phyloP scores from a whole-genome alignment of 2,797 vertebrate species.

The Alauda arvensis region DNA sequence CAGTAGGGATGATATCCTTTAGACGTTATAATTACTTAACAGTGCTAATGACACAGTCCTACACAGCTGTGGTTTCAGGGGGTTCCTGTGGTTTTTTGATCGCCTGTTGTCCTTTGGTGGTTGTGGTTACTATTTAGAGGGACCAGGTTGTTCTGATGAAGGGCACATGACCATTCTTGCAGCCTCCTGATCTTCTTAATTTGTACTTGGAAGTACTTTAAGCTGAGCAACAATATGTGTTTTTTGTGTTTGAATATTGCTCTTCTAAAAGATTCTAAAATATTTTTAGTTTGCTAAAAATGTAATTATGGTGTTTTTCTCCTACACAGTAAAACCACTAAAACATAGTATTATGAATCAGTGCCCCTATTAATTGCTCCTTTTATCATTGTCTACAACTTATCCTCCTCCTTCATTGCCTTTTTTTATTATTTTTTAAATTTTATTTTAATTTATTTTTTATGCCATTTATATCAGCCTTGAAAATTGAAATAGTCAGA shows the following conservation, averaged over 20 bases:
- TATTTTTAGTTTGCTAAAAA: not conserved
- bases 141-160: not conserved
- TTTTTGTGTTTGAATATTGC: not conserved
- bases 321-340: not conserved
- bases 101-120: not conserved
- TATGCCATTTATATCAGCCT: not conserved
- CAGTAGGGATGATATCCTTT: not conserved
- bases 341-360: not conserved
- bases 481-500: not conserved
- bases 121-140: not conserved
- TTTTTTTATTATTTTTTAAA: not conserved
- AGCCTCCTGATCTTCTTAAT: not conserved
- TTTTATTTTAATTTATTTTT: not conserved
- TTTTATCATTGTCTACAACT: not conserved
- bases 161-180: not conserved
- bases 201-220: not conserved
- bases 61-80: not conserved
- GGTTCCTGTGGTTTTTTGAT: fast-evolving
- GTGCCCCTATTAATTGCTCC: not conserved
- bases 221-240: not conserved
- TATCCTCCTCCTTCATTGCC: not conserved
- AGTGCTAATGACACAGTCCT: not conserved
- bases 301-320: not conserved
- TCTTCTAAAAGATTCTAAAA: not conserved
- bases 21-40: not conserved